Evolutionary conservation across 2,113 vertebrate species (phyloP).

Genomic region (Athene cunicularia): DNA sequence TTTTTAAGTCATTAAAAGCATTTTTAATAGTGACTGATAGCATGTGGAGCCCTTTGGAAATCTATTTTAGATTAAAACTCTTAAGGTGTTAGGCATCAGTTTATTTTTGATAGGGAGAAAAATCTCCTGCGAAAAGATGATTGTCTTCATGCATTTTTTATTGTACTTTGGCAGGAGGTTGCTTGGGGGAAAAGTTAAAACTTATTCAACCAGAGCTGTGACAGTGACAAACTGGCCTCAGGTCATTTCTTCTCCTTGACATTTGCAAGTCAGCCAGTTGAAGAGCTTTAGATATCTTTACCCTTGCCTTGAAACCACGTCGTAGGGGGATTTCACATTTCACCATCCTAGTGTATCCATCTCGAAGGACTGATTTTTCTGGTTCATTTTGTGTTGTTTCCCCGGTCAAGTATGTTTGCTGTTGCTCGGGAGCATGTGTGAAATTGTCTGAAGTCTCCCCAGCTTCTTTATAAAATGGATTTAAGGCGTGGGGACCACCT

Average conservation of each 20-base stretch:
- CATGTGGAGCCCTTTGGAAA: not conserved
- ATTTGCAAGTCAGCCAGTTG: not conserved
- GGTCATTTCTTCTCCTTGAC: constrained; percentile 14
- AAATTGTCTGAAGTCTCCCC: not conserved
- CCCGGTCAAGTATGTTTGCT: rapidly evolving
- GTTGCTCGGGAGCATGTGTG: not conserved
- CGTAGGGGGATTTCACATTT: not conserved
- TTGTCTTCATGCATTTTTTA: not conserved
- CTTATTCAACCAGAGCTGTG: not conserved
- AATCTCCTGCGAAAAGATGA: not conserved
- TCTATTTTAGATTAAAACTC: not conserved
- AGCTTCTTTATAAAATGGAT: not conserved
- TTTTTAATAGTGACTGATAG: not conserved
- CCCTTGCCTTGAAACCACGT: not conserved
- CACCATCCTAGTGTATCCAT: not conserved
- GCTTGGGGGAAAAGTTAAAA: not conserved
- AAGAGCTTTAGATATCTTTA: not conserved
- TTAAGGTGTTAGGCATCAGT: not conserved
- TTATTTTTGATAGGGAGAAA: not conserved
- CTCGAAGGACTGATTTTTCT: not conserved
- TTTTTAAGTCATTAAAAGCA: not conserved
- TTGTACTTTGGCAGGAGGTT: not conserved
- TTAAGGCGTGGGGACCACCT: not conserved
- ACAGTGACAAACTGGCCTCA: not conserved
- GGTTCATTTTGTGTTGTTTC: not conserved